phyloP scores from a whole-genome alignment of 2,113 vertebrate genomes.

The Pseudorasbora parva region DNA sequence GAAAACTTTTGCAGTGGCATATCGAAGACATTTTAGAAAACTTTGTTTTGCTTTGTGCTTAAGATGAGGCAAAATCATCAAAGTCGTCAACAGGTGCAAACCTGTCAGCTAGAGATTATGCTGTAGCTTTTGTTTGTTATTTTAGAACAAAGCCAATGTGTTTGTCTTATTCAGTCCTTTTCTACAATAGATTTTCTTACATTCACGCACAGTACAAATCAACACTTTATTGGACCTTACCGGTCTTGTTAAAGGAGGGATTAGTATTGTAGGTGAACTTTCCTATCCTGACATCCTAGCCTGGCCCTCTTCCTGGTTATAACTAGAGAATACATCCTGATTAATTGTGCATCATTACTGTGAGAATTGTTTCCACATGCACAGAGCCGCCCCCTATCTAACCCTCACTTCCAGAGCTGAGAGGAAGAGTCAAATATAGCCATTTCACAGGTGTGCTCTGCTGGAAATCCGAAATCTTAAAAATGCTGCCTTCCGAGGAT shows the following conservation, averaged over 20 bases:
- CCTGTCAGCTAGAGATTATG: neutral
- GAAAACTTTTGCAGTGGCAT: neutral
- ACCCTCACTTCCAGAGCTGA: conserved; percentile 34
- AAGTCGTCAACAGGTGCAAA: neutral
- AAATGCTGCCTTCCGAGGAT: too few relatives aligned
- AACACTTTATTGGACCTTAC: neutral
- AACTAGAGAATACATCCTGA: conserved; percentile 51
- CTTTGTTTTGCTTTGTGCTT: neutral
- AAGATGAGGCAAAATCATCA: neutral
- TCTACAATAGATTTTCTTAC: neutral
- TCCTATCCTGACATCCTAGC: conserved; percentile 32
- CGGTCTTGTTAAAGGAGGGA: conserved; percentile 51
- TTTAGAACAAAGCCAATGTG: neutral
- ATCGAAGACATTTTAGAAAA: neutral
- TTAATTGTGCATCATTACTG: conserved; percentile 55
- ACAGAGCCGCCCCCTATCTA: conserved; percentile 1
- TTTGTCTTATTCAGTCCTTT: neutral
- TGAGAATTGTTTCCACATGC: conserved; percentile 58
- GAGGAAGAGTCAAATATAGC: neutral
- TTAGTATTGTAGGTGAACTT: conserved; percentile 46
- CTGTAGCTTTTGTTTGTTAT: conserved; percentile 9
- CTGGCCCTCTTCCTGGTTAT: conserved; percentile 42
- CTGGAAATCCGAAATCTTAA: too few relatives aligned
- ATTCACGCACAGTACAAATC: neutral
- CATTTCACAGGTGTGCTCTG: neutral